Base-by-base conservation (phyloP, 1,140 invertebrate species). In the Drosophila repletoides region DNA sequence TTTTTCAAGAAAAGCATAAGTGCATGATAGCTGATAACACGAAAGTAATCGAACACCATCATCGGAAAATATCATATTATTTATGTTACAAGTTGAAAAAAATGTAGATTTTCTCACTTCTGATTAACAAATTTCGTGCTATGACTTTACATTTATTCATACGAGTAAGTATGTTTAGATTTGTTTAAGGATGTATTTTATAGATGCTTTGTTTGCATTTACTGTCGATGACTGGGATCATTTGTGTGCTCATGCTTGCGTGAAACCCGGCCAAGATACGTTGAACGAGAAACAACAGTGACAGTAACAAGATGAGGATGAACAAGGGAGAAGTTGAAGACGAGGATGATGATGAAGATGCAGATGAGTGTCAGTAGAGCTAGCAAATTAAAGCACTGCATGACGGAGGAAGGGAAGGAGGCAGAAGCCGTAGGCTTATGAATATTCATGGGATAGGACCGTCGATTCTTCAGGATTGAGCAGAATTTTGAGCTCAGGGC, bases 191-290 rank as follows among this genome's bases (percentile, higher is more conserved):
- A 51, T 49, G 55, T 66, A 51, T 66, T 58, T 59, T 31, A 34
- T 66, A 17, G 55, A 51, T 40, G 63, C 63, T 43, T 66, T 66
- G 63, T 66, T 66, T 66, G 55, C 63, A 51, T 66, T 60, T 55
- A 59, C 55, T 60, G 55, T 36, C 63, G 40, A 52, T 61, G 64
- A 67, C 40, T 67, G 46, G 45, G 46, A 67, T 67, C 56, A 67
- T 67, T 67, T 67, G 29, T 52, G 64, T 67, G 64, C 56, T 67
- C 64, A 67, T 60, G 56, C 52, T 22, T 67, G 64, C 64, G 64
- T 67, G 56, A 67, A 67, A 67, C 56, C 10, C 38, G 10, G 56
- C 38, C 46, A 45, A 61, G 56, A 67, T 67, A 61, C 24, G 41
- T 14, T n/a, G 14, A 22, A 12, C 7, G 10, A 21, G 51, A 56